Percentiles rank a stretch among this genome's conserved stretches.
Evolutionary conservation across 2,113 vertebrate species (phyloP).

Genomic region (Athene noctua): DNA sequence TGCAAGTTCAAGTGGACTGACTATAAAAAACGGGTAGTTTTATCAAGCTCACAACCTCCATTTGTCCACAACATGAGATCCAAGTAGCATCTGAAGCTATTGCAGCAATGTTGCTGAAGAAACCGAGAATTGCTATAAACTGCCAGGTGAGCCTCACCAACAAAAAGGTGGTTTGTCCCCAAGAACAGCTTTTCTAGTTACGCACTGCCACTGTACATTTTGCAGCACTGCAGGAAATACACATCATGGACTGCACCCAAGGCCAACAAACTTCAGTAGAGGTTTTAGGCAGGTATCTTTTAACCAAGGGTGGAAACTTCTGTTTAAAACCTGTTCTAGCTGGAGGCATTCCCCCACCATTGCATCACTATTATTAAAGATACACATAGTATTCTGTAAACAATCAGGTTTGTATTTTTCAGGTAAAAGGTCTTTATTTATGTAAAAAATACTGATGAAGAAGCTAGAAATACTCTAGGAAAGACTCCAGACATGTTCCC

Average conservation of each 20-base stretch:
- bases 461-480: background rate
- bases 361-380: background rate
- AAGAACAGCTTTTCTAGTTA: background rate
- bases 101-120: fast-evolving
- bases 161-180: background rate
- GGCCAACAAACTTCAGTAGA: background rate
- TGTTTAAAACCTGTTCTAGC: background rate
- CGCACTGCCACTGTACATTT: background rate
- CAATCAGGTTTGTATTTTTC: background rate
- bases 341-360: background rate
- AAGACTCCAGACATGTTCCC: background rate
- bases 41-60: background rate
- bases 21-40: background rate
- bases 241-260: background rate
- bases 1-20: background rate
- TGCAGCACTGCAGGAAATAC: background rate
- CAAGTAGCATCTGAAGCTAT: background rate
- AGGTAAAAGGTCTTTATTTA: background rate
- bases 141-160: background rate
- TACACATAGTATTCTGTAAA: background rate
- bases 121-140: background rate
- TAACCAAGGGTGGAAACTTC: background rate
- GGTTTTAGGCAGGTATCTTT: background rate
- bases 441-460: background rate
- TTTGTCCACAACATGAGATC: background rate